Base-by-base conservation (phyloP, 2,888 invertebrate genomes). In the Tridacna crocea region DNA sequence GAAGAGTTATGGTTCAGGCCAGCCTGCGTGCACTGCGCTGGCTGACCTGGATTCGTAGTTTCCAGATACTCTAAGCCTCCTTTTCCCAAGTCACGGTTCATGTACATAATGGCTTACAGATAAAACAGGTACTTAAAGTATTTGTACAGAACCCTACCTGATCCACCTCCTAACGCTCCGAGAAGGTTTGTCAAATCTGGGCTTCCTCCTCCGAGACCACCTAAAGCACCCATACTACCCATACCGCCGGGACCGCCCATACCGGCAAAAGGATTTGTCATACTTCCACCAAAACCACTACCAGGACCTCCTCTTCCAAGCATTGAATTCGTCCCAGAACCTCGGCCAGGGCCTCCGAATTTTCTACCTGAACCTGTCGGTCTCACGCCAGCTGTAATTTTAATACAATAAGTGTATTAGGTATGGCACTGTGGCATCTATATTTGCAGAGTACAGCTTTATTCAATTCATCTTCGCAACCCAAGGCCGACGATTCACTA, bases 161-260 rank as follows among this genome's bases (percentile, higher is more conserved):
- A 46, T 13, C 46, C 46, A 22, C 70, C 70, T 51, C 70, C 70
- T 19, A 70, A 19, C 4, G 47, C 48, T 22, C 51, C 70, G 10
- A 70, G 51, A 11, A 70, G 70, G 12, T 19, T 47, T 12, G 51
- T 10, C 47, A 70, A 4, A 70, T 51, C 70, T 4, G 70, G 22
- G 24, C 51, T 26, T 24, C 70, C 70, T 26, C 70, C 70, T 46
- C 48, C 26, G 26, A 48, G 3, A 13, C 48, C 70, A 51, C 70
- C 51, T 4, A 70, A 22, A 51, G 47, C 70, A 3, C 70, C 70
- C 48, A 70, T 48, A 0, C 51, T 15, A 51, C 70, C 26, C 13
- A 26, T 17, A 3, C 24, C 24, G 2, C 22, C n/a, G 4, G 15
- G 19, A 19, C 68, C 51, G 19, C 70, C 51, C 26, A 51, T 55